phyloP scores from a whole-genome alignment of 2,113 vertebrate genomes.

The Neogobius melanostomus region DNA sequence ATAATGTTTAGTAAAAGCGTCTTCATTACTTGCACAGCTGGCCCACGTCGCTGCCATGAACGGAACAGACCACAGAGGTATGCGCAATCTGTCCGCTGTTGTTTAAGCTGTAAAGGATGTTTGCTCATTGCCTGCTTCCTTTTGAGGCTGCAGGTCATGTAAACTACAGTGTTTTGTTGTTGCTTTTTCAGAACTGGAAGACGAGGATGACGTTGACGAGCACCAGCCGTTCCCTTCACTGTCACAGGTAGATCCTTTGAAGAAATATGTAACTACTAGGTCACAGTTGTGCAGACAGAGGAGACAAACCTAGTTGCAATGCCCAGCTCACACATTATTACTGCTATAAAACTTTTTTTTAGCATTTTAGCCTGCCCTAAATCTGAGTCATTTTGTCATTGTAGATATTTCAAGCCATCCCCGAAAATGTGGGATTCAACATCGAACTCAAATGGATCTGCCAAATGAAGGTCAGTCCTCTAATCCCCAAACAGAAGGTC shows the following conservation, averaged over 20 bases:
- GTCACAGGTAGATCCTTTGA: slow-evolving; percentile 76
- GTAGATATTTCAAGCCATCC: slow-evolving; percentile 89
- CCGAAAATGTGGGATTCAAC: slow-evolving; percentile 92
- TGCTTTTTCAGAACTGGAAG: slow-evolving; percentile 76
- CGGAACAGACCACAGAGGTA: slow-evolving; percentile 86
- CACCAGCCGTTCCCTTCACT: slow-evolving; percentile 97
- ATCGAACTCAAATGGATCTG: slow-evolving; percentile 98
- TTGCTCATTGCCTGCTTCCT: not conserved
- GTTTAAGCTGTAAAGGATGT: not conserved
- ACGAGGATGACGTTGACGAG: slow-evolving; percentile 88
- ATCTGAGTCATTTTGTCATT: not conserved
- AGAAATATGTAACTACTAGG: not conserved
- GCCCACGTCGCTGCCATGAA: slow-evolving; percentile 86
- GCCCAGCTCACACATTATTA: not conserved
- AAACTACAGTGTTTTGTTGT: not conserved
- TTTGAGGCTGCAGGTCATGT: not conserved
- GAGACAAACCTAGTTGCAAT: not conserved
- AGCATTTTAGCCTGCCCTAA: not conserved
- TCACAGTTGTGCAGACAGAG: not conserved
- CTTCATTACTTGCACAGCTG: slow-evolving; percentile 75
- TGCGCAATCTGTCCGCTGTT: not conserved
- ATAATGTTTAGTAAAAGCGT: not conserved
- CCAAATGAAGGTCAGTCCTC: slow-evolving; percentile 84
- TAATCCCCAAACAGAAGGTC: not conserved
- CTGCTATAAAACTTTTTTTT: too few relatives aligned